phyloP scores from a whole-genome alignment of 2,888 invertebrate genomes.

The Calameuta pallipes region DNA sequence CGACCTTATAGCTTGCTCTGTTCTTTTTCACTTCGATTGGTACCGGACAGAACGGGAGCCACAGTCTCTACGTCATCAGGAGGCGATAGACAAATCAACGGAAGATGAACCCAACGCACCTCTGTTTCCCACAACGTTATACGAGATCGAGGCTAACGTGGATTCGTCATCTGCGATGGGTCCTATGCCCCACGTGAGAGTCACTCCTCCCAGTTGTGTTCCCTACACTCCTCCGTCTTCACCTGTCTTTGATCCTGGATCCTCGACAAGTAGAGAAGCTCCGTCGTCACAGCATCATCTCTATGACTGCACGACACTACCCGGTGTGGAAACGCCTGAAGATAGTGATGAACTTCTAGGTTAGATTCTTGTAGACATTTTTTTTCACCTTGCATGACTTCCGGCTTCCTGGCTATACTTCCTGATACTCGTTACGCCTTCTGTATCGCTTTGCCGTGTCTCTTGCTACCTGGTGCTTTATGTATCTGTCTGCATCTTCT shows the following conservation, averaged over 20 bases:
- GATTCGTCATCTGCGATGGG: neutral
- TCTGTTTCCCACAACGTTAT: conserved; percentile 24
- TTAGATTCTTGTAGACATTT: conserved; percentile 28
- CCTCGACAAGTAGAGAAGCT: neutral
- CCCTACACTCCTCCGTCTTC: conserved; percentile 29
- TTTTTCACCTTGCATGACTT: neutral
- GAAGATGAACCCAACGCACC: conserved; percentile 32
- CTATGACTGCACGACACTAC: neutral
- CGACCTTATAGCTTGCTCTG: neutral
- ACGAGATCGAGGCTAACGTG: conserved; percentile 14
- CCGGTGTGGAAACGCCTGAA: conserved; percentile 31
- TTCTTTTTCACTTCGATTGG: neutral
- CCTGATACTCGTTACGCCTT: neutral
- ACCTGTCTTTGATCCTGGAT: conserved; percentile 18
- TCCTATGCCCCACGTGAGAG: neutral
- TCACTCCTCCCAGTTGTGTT: conserved; percentile 3
- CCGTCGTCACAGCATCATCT: neutral
- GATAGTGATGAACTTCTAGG: conserved; percentile 31
- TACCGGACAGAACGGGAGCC: conserved; percentile 36
- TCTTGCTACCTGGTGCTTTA: conserved; percentile 5
- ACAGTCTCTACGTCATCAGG: conserved; percentile 33
- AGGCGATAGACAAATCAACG: conserved; percentile 30
- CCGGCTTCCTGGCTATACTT: conserved; percentile 10
- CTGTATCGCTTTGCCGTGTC: conserved; percentile 1
- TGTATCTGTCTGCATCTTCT: neutral